Percentiles rank a stretch among this genome's conserved stretches.
Evolutionary conservation across 2,113 vertebrate genomes (phyloP).

Genomic region (Himantopus leucocephalus): DNA sequence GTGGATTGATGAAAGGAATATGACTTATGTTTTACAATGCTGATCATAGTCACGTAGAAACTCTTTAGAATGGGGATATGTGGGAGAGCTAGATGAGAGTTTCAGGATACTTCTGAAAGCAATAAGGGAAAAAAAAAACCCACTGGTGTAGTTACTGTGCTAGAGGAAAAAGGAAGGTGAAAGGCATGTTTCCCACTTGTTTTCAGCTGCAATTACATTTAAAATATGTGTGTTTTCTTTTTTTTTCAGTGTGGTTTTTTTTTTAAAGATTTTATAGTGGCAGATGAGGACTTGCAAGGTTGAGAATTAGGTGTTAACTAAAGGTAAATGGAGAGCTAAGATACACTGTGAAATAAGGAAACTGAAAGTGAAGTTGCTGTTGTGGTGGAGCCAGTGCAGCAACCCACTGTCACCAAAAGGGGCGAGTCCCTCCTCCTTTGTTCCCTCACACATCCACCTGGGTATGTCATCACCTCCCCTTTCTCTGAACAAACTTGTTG

Average conservation of each 20-base stretch:
- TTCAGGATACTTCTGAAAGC: background rate
- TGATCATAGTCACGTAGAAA: background rate
- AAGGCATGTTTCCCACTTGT: background rate
- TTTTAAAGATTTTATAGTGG: background rate
- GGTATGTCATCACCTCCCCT: background rate
- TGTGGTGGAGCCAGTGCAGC: background rate
- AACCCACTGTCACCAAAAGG: background rate
- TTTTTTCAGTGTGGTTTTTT: background rate
- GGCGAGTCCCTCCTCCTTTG: background rate
- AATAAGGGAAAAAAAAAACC: background rate
- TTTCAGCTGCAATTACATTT: background rate
- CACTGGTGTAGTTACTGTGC: background rate
- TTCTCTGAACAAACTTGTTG: background rate
- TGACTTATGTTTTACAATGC: background rate
- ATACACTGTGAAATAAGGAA: background rate
- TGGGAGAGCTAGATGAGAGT: background rate
- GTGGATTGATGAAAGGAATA: background rate
- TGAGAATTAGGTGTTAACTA: background rate
- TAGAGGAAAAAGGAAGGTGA: too few relatives aligned
- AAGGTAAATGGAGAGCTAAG: background rate
- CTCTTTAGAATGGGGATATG: background rate
- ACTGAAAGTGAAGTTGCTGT: background rate
- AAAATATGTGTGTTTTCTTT: background rate
- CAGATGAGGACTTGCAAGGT: background rate
- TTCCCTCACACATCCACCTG: background rate